phyloP scores from a whole-genome alignment of 2,113 vertebrate genomes.

The Coptodon rendalli region DNA sequence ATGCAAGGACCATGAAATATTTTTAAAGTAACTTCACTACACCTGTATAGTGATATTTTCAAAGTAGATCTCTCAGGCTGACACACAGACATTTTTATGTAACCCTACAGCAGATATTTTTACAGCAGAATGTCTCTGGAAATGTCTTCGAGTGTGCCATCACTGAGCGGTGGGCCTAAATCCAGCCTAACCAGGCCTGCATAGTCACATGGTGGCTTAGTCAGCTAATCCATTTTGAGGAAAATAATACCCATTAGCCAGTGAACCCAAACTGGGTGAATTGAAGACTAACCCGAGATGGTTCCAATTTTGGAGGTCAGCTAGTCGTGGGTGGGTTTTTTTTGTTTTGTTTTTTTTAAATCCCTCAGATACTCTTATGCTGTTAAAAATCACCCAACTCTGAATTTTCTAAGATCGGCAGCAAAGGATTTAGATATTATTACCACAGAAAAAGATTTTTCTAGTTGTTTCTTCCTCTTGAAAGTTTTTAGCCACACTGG shows the following conservation, averaged over 20 bases:
- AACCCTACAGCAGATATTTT: background rate
- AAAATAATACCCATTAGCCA: slow-evolving; percentile 46
- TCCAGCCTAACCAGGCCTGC: slow-evolving; percentile 43
- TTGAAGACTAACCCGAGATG: background rate
- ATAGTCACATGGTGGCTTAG: slow-evolving; percentile 70
- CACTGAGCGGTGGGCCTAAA: slow-evolving; percentile 37
- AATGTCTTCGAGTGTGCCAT: slow-evolving; percentile 1
- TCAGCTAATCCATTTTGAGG: slow-evolving; percentile 60
- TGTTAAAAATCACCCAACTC: background rate
- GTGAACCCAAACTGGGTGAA: slow-evolving; percentile 18
- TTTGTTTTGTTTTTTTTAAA: fast-evolving
- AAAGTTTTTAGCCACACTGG: background rate
- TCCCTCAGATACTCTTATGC: background rate
- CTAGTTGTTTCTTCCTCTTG: background rate
- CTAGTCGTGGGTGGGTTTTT: background rate
- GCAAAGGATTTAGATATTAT: background rate
- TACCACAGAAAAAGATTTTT: background rate
- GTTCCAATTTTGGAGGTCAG: background rate
- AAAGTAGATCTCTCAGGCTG: background rate
- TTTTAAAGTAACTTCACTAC: background rate
- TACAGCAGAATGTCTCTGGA: background rate
- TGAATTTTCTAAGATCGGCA: background rate
- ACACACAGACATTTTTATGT: background rate
- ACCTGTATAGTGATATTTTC: background rate
- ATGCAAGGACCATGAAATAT: background rate